Conservation (phyloP, 2,113 vertebrate genomes). For the Lasiurus borealis region DNA sequence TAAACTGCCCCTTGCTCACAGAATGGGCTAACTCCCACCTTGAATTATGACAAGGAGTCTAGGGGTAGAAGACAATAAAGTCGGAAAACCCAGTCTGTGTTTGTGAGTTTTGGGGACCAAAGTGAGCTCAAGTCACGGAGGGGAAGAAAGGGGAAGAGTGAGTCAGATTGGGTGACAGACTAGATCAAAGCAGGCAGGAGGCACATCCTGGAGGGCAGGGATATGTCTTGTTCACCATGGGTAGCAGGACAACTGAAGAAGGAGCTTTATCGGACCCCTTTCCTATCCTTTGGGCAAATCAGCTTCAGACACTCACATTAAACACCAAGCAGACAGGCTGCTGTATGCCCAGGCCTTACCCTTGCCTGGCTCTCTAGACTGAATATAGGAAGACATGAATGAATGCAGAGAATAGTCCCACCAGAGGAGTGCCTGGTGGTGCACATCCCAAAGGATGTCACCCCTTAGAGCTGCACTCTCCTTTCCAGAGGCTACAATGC, state of each 20-base stretch:
- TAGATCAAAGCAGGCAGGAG: neutral
- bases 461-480: neutral
- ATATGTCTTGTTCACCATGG: neutral
- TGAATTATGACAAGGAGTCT: neutral
- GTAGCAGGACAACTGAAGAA: neutral
- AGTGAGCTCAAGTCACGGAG: neutral
- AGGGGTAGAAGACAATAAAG: neutral
- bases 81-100: neutral
- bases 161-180: neutral
- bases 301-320: neutral
- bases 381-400: neutral
- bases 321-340: neutral
- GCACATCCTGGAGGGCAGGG: neutral
- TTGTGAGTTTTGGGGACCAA: neutral
- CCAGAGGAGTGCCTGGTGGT: neutral
- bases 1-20: neutral
- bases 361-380: neutral
- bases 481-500: neutral
- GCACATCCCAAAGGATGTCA: fast-evolving
- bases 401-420: neutral
- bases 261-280: neutral
- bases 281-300: neutral
- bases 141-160: neutral
- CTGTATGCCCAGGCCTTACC: neutral
- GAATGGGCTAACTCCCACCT: neutral